Percentiles rank a stretch among this genome's conserved stretches.
These are phyloP conservation scores for Trypoxylus dichotomus DNA, from an alignment of 1,140 invertebrate species.

Conservation along the genomic window DNA sequence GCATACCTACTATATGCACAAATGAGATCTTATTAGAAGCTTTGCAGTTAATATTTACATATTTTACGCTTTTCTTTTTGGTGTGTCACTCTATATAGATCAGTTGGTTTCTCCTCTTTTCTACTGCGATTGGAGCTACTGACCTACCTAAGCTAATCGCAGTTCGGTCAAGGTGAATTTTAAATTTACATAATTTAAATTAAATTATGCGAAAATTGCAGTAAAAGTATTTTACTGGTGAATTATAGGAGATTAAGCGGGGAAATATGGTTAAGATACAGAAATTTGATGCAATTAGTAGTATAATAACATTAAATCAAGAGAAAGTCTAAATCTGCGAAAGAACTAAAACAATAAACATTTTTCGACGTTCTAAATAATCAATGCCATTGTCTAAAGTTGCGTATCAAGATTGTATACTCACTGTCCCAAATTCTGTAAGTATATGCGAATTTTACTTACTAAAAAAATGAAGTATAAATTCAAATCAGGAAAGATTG, in stretches of 20 bases:
- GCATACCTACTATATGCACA: background rate
- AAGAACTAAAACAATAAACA: no score
- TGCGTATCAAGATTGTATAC: no score
- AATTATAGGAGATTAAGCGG: no score
- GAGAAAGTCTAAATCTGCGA: no score
- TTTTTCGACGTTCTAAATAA: no score
- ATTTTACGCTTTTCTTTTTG: background rate
- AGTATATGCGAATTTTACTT: no score
- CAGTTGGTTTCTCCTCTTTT: background rate
- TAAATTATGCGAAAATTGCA: background rate
- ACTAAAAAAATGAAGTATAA: no score
- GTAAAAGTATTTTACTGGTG: background rate
- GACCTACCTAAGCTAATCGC: background rate
- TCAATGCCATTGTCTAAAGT: no score
- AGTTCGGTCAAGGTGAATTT: constrained; percentile 3
- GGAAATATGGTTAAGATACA: no score
- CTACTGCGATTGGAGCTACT: background rate
- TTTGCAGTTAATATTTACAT: background rate
- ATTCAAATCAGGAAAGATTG: no score
- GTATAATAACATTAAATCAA: background rate
- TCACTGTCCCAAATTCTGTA: no score
- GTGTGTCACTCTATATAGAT: background rate
- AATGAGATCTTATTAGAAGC: background rate
- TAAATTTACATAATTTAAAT: background rate
- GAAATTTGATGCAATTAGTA: background rate